These are phyloP conservation scores for Paramormyrops hopkinsi DNA, from an alignment of 2,797 vertebrate species.

Conservation along the genomic window DNA sequence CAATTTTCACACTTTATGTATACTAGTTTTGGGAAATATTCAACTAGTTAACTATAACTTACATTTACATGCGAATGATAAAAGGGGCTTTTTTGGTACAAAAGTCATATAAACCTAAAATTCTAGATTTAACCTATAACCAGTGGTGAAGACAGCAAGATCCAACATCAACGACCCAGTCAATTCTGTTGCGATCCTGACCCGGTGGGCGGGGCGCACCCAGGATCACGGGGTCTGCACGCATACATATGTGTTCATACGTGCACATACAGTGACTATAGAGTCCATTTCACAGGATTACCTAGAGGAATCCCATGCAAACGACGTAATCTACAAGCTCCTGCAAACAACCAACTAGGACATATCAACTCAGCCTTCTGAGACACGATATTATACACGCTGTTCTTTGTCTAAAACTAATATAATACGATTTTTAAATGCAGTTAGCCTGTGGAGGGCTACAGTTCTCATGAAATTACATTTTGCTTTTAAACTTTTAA, in stretches of 20 bases:
- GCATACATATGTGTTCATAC: not conserved
- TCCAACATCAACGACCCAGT: not conserved
- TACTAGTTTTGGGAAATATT: not conserved
- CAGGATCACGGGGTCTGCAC: not conserved
- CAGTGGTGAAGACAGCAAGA: not conserved
- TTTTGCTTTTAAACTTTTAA: not conserved
- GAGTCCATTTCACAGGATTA: not conserved
- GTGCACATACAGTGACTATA: not conserved
- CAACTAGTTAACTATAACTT: not conserved
- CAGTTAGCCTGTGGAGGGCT: not conserved
- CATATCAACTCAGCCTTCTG: not conserved
- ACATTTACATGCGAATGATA: not conserved
- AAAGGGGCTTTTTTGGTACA: not conserved
- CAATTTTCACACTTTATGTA: not conserved
- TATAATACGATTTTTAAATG: not conserved
- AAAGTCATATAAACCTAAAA: not conserved
- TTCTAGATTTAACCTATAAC: not conserved
- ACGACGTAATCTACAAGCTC: not conserved
- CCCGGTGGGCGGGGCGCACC: not conserved
- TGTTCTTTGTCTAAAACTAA: not conserved
- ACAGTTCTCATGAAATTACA: not conserved
- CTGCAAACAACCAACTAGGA: not conserved
- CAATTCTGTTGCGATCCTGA: not conserved
- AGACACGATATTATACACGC: not conserved
- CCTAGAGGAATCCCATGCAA: not conserved